These are phyloP conservation scores for Mythimna loreyi DNA, from an alignment of 2,888 invertebrate genomes.

Conservation along the genomic window DNA sequence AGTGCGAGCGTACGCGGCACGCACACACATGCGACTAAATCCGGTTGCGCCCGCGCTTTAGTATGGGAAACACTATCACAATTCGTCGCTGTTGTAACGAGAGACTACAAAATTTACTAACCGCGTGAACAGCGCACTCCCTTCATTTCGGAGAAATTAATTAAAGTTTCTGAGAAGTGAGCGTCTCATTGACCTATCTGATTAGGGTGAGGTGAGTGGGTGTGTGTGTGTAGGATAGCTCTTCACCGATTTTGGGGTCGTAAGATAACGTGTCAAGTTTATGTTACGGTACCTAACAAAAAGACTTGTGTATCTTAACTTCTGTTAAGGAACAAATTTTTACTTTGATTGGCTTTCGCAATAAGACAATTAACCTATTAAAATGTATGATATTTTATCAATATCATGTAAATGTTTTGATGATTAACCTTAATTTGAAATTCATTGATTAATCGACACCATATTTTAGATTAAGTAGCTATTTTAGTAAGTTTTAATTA, in stretches of 20 bases:
- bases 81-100: constrained; percentile 76
- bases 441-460: no score
- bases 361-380: background rate
- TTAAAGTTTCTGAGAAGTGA: constrained; percentile 83
- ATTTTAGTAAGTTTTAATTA: no score
- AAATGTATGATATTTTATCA: background rate
- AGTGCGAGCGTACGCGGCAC: constrained; percentile 61
- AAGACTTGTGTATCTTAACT: constrained; percentile 51
- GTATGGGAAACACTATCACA: constrained; percentile 76
- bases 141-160: constrained; percentile 85
- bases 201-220: constrained; percentile 70
- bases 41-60: constrained; percentile 76
- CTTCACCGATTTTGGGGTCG: constrained; percentile 58
- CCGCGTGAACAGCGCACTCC: constrained; percentile 74
- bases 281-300: constrained; percentile 55
- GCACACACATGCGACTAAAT: constrained; percentile 71
- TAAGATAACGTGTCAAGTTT: constrained; percentile 71
- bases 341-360: constrained; percentile 11
- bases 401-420: background rate
- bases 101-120: constrained; percentile 79
- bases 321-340: constrained; percentile 12
- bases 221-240: constrained; percentile 52
- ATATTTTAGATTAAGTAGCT: no score
- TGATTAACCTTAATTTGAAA: background rate
- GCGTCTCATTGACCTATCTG: constrained; percentile 81